These are phyloP conservation scores for Chymomyza costata DNA, from an alignment of 1,140 invertebrate genomes.

Conservation along the genomic window DNA sequence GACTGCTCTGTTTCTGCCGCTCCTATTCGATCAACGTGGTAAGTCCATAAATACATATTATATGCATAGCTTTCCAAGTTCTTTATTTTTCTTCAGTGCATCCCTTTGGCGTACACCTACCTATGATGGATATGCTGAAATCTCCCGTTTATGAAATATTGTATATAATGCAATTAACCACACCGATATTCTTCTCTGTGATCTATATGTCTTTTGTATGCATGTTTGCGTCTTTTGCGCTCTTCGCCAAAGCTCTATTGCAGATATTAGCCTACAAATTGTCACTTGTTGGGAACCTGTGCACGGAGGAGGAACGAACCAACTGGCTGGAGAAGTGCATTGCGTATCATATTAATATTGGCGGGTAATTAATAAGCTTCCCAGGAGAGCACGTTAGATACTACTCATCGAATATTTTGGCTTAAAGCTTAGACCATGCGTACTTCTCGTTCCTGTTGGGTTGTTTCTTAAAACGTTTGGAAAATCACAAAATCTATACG, in stretches of 20 bases:
- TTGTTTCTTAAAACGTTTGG: too few relatives aligned
- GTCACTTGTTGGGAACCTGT: slow-evolving; percentile 14
- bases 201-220: slow-evolving; percentile 73
- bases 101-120: slow-evolving; percentile 61
- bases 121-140: slow-evolving; percentile 46
- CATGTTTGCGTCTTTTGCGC: slow-evolving; percentile 59
- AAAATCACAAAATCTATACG: too few relatives aligned
- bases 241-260: slow-evolving; percentile 59
- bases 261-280: slow-evolving; percentile 48
- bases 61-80: too few relatives aligned
- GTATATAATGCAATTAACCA: slow-evolving; percentile 50
- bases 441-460: too few relatives aligned
- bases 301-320: slow-evolving; percentile 14
- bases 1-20: slow-evolving; percentile 45
- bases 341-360: slow-evolving; percentile 41
- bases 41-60: background rate
- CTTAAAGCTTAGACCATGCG: too few relatives aligned
- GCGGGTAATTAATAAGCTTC: too few relatives aligned
- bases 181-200: slow-evolving; percentile 43
- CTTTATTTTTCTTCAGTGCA: slow-evolving; percentile 39
- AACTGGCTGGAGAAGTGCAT: slow-evolving; percentile 41
- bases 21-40: slow-evolving; percentile 49
- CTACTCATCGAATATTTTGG: too few relatives aligned
- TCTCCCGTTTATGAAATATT: slow-evolving; percentile 57
- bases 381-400: too few relatives aligned